Percentiles rank a stretch among this genome's conserved stretches.
Evolutionary conservation across 2,797 vertebrate species (phyloP).

Genomic region (Sciaenops ocellatus): DNA sequence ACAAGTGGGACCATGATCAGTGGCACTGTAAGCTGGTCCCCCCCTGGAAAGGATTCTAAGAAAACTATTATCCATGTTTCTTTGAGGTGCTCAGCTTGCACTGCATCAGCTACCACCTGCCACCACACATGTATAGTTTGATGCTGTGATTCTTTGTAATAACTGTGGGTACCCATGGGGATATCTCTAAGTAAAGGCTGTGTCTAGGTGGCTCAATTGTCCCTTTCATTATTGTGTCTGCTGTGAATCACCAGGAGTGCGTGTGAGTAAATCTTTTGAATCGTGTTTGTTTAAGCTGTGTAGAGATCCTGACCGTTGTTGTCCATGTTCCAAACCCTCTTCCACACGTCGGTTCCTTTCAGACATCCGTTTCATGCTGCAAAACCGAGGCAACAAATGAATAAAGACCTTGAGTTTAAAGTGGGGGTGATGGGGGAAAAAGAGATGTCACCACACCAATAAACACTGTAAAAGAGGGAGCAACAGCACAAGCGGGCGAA

Average conservation of each 20-base stretch:
- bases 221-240: neutral
- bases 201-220: neutral
- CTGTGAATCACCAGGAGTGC: neutral
- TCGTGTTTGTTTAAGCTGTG: conserved; percentile 11
- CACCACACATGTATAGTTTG: neutral
- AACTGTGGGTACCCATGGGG: neutral
- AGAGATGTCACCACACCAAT: conserved; percentile 68
- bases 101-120: neutral
- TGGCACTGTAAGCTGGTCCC: conserved; percentile 20
- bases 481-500: conserved; percentile 59
- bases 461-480: conserved; percentile 57
- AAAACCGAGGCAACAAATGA: conserved; percentile 49
- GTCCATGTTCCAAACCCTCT: conserved; percentile 5
- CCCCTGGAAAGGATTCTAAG: conserved; percentile 4
- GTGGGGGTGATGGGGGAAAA: conserved; percentile 29
- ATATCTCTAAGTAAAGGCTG: neutral
- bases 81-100: conserved; percentile 24
- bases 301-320: neutral
- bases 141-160: conserved; percentile 7
- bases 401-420: conserved; percentile 42
- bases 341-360: conserved; percentile 12
- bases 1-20: conserved; percentile 29
- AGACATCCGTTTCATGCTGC: conserved; percentile 26
- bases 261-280: neutral
- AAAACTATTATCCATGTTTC: conserved; percentile 30